Evolutionary conservation across 2,888 invertebrate species (phyloP), one percentile per base, ranked within the genome.

Genomic region (Eledona agricola): DNA sequence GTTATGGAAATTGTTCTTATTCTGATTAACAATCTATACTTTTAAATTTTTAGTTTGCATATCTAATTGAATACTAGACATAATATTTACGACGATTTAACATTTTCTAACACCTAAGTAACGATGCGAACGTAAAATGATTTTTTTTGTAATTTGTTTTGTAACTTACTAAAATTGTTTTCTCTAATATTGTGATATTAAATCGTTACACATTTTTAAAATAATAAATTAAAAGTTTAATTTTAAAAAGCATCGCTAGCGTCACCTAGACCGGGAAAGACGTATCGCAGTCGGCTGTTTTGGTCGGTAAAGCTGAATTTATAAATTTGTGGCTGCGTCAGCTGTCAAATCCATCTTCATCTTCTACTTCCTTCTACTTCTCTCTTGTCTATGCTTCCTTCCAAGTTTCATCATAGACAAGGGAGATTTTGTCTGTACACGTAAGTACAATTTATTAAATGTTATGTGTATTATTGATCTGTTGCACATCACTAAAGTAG

Each of bases 221-320:
- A 19, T 19, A 19, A 19, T 19, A 19, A 19, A 19, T 19, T 19
- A 19, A 19, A 19, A 19, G 19, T 19, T 19, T 4, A 19, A 19
- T 5, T 19, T 4, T 19, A 23, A 9, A 23, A 23, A n/a, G 23
- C 9, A 23, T 23, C 7, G 23, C 23, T 23, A 23, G 23, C 23
- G 23, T 9, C n/a, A 23, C 23, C 23, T 23, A 23, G 23, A 23
- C 23, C 23, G 9, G 23, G 23, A 23, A 23, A 6, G 9, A 23
- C 23, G 23, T 2, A 3, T 3, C 23, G 23, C 23, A 23, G 23
- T 23, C n/a, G 4, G n/a, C 23, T 23, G 23, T 23, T 3, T 23
- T 9, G 23, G 23, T 23, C 23, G 23, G 23, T 23, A 23, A 23
- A 23, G 23, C 23, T 23, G 23, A 9, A 23, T 23, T 23, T 23